These are phyloP conservation scores for Strigops habroptila DNA, from an alignment of 2,113 vertebrate species.

Conservation along the genomic window DNA sequence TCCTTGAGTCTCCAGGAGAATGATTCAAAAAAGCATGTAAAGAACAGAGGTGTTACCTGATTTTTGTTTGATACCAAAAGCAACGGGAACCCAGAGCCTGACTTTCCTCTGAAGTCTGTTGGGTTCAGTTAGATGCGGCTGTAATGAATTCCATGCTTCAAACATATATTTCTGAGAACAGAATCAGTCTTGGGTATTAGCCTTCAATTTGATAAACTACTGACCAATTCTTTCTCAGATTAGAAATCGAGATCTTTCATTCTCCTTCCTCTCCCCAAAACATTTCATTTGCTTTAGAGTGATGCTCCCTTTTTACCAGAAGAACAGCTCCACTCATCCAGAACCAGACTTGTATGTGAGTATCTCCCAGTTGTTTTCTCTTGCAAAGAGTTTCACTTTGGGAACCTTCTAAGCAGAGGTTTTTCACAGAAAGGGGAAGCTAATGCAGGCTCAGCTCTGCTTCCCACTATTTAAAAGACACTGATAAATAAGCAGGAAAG, in stretches of 20 bases:
- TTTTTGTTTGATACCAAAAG: slow-evolving; percentile 41
- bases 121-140: background rate
- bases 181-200: background rate
- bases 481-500: background rate
- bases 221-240: slow-evolving; percentile 38
- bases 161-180: background rate
- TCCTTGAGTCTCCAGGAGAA: background rate
- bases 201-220: slow-evolving; percentile 33
- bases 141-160: background rate
- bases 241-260: slow-evolving; percentile 5
- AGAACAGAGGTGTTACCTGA: background rate
- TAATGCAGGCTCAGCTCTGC: background rate
- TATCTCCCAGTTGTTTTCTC: background rate
- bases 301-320: background rate
- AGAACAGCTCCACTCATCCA: background rate
- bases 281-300: background rate
- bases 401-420: background rate
- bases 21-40: background rate
- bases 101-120: background rate
- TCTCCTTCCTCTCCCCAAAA: background rate
- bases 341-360: background rate
- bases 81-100: background rate
- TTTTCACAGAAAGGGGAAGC: background rate
- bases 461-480: background rate
- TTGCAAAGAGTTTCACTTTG: background rate